These are phyloP conservation scores for Oncopodura yosiiana DNA, from an alignment of 1,140 invertebrate genomes.

Conservation along the genomic window DNA sequence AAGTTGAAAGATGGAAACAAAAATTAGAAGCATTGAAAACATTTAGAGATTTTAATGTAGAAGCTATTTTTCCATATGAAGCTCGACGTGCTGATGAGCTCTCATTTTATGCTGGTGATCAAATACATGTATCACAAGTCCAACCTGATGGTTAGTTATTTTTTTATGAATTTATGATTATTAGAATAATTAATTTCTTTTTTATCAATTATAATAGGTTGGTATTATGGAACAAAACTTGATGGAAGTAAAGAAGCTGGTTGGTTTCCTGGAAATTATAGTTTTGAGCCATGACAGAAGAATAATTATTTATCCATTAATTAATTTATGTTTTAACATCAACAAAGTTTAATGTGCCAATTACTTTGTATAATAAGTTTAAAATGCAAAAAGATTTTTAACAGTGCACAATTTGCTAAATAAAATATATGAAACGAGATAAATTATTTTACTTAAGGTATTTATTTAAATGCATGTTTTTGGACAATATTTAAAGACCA, in stretches of 20 bases:
- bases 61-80: conserved; percentile 30
- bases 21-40: conserved; percentile 24
- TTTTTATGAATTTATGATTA: background rate
- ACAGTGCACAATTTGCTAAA: background rate
- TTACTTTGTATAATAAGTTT: background rate
- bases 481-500: background rate
- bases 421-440: background rate
- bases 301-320: background rate
- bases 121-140: conserved; percentile 27
- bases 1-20: conserved; percentile 31
- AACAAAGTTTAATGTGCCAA: background rate
- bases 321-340: background rate
- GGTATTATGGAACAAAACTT: conserved; percentile 30
- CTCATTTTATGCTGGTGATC: conserved; percentile 30
- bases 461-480: too few relatives aligned
- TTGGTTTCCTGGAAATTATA: conserved; percentile 36
- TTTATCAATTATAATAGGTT: conserved; percentile 17
- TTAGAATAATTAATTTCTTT: background rate
- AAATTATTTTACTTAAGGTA: background rate
- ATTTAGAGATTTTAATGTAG: conserved; percentile 20
- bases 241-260: conserved; percentile 17
- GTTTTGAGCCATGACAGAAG: conserved; percentile 9
- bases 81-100: conserved; percentile 28
- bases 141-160: conserved; percentile 28
- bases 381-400: conserved; percentile 1